Evolutionary conservation across 2,888 invertebrate species (phyloP).

Genomic region (Stratiomys singularior): DNA sequence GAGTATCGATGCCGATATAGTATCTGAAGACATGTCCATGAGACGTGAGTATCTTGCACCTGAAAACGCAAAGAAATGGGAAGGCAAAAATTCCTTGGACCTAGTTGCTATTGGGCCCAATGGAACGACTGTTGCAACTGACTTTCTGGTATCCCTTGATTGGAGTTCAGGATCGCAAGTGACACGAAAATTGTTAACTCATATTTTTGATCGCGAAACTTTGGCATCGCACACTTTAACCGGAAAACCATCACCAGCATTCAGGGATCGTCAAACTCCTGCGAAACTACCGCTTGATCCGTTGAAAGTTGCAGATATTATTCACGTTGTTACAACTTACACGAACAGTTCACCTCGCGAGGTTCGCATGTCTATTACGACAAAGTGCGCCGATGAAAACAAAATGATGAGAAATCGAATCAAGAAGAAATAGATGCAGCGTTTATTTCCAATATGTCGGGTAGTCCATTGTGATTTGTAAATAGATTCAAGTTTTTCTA

Average conservation of each 20-base stretch:
- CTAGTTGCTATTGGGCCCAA: not conserved
- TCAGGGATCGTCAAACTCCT: constrained; percentile 62
- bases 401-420: constrained; percentile 43
- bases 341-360: constrained; percentile 31
- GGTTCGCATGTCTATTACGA: constrained; percentile 45
- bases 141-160: not conserved
- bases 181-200: constrained; percentile 69
- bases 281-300: constrained; percentile 62
- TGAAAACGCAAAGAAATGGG: not conserved
- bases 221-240: constrained; percentile 73
- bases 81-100: not conserved
- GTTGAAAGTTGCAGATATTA: constrained; percentile 44
- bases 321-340: constrained; percentile 35
- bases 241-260: constrained; percentile 70
- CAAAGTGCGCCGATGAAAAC: constrained; percentile 50
- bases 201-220: constrained; percentile 69
- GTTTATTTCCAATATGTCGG: too few relatives aligned
- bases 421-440: not conserved
- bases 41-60: not conserved
- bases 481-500: too few relatives aligned
- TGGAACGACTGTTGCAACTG: not conserved
- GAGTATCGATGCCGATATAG: too few relatives aligned
- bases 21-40: not conserved
- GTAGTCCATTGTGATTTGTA: too few relatives aligned
- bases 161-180: constrained; percentile 69